Evolutionary conservation across 1,140 invertebrate species (phyloP), one percentile per base, ranked within the genome.

Genomic region (Geopemphigus sp.): DNA sequence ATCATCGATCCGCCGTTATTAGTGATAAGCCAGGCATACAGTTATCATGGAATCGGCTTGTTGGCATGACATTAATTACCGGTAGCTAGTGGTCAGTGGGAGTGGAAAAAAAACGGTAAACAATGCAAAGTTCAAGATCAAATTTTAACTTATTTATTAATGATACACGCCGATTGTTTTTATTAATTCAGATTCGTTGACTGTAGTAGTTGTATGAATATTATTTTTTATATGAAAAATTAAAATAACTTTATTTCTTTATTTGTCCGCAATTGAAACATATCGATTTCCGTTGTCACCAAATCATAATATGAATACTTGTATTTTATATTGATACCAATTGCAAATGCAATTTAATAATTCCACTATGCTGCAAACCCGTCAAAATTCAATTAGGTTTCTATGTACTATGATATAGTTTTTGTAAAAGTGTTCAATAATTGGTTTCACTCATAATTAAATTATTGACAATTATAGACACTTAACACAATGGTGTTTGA

Each of bases 401-500:
- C 50, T 68, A 24, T 63, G 6, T 3, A 24, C 5, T 50, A 68
- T 50, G 45, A 50, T 50, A 50, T 50, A 50, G 14, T 26, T 50
- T 24, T 68, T 50, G n/a, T 11, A 66, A 1, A 19, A 66, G 29
- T 66, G 12, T 45, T 66, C 32, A 11, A 1, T 68, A 50, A 68
- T 68, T 68, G 22, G 8, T 68, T 68, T 68, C 24, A 22, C 32
- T 3, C 24, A 8, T 24, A 24, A 26, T 47, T 47, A 26, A 22
- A 22, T 22, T 68, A 50, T 24, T 68, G 12, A 47, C 47, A 17
- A 5, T 22, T 68, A 50, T 24, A 47, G 12, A 47, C 47, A 17
- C 4, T 22, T 68, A 11, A 50, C 32, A 64, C 22, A 57, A 80
- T 81, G 92, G 39, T 61, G 57, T 78, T 61, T 47, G 57, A 63